Evolutionary conservation across 2,113 vertebrate genomes (phyloP).

Genomic region (Uropsilus gracilis): DNA sequence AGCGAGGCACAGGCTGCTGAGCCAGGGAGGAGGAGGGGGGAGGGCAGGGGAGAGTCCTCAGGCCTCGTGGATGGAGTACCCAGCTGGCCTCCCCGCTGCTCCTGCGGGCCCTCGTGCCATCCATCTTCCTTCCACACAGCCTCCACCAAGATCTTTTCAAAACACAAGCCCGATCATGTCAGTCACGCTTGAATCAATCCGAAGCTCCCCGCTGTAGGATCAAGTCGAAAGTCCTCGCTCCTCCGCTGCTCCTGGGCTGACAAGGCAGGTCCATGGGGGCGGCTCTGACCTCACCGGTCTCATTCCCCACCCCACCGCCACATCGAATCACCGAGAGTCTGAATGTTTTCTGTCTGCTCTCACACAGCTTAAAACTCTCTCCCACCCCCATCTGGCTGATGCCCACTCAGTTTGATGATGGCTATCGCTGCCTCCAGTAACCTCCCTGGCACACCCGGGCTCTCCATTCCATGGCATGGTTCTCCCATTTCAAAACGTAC

Average conservation of each 20-base stretch:
- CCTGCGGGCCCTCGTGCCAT: neutral
- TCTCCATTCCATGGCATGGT: neutral
- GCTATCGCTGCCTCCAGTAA: neutral
- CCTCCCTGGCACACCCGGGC: neutral
- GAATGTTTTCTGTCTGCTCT: neutral
- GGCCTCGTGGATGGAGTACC: neutral
- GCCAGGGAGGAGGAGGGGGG: accelerated
- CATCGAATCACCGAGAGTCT: neutral
- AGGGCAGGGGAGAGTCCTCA: accelerated
- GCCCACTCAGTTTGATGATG: neutral
- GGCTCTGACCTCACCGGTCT: neutral
- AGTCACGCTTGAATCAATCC: neutral
- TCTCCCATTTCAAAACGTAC: neutral
- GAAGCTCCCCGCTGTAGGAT: neutral
- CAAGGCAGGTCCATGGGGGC: neutral
- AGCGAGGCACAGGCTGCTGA: neutral
- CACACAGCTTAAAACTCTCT: neutral
- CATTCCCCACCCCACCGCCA: neutral
- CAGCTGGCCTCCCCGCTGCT: conserved; percentile 35
- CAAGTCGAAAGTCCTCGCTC: conserved; percentile 35
- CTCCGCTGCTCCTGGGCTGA: neutral
- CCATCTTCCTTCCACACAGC: conserved; percentile 41
- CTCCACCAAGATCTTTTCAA: neutral
- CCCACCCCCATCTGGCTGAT: neutral
- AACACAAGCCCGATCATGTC: neutral